A percentile compares a stretch with the other conserved stretches of the same genome.
Conservation (phyloP, 2,113 vertebrate genomes). For the Lycaon pictus region DNA sequence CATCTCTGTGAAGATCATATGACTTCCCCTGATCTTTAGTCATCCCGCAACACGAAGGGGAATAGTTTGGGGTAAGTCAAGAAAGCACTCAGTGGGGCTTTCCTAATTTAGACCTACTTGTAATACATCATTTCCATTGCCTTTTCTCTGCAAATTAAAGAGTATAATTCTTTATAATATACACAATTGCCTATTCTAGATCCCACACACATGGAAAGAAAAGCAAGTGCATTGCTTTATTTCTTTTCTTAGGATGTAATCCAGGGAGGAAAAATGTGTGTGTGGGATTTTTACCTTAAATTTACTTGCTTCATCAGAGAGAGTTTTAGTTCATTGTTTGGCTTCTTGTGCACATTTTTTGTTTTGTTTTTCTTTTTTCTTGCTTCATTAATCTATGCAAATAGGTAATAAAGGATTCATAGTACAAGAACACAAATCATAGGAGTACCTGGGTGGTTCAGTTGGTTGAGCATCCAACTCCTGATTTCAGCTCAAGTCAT, state of each 20-base stretch:
- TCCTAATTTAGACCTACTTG: background rate
- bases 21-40: constrained; percentile 58
- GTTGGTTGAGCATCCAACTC: background rate
- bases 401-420: background rate
- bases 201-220: background rate
- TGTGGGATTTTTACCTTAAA: background rate
- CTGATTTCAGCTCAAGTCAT: background rate
- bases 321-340: background rate
- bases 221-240: background rate
- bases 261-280: background rate
- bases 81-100: background rate
- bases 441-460: background rate
- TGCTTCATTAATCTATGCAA: background rate
- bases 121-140: background rate
- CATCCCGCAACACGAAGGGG: background rate
- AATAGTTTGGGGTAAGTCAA: background rate
- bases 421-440: background rate
- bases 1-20: constrained; percentile 52
- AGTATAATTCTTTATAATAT: background rate
- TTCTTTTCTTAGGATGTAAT: background rate
- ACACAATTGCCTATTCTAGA: background rate
- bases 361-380: background rate
- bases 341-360: background rate
- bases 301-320: background rate
- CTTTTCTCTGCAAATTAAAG: constrained; percentile 35